A percentile compares a stretch with the other conserved stretches of the same genome.
These are phyloP conservation scores for Bimastos eiseni DNA, from an alignment of 2,888 invertebrate species.

Conservation along the genomic window DNA sequence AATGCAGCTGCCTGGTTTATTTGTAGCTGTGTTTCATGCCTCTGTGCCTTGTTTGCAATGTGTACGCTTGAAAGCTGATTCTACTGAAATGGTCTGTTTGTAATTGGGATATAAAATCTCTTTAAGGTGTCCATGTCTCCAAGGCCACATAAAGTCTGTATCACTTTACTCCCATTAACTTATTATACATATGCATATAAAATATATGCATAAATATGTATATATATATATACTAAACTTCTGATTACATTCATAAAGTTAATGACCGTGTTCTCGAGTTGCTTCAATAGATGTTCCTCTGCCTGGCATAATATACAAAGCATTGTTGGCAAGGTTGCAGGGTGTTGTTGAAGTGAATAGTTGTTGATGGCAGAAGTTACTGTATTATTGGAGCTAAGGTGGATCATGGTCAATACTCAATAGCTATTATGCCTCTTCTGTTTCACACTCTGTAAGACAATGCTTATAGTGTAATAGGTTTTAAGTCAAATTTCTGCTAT, in stretches of 20 bases:
- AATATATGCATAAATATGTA: too few species aligned
- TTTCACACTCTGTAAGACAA: neutral
- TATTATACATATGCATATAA: too few species aligned
- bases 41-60: neutral
- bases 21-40: neutral
- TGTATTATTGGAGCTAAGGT: neutral
- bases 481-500: neutral
- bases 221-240: neutral
- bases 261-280: neutral
- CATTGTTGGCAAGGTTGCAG: too few species aligned
- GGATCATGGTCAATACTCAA: neutral
- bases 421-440: neutral
- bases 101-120: neutral
- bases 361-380: neutral
- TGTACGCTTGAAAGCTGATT: neutral
- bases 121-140: neutral
- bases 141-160: neutral
- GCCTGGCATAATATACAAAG: too few species aligned
- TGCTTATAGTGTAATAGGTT: neutral
- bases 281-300: neutral
- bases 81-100: neutral
- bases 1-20: neutral
- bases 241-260: neutral
- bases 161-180: neutral
- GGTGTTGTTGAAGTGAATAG: neutral